Base-by-base conservation (phyloP, 1,140 invertebrate species). In the Pseudomyrmex concolor region DNA sequence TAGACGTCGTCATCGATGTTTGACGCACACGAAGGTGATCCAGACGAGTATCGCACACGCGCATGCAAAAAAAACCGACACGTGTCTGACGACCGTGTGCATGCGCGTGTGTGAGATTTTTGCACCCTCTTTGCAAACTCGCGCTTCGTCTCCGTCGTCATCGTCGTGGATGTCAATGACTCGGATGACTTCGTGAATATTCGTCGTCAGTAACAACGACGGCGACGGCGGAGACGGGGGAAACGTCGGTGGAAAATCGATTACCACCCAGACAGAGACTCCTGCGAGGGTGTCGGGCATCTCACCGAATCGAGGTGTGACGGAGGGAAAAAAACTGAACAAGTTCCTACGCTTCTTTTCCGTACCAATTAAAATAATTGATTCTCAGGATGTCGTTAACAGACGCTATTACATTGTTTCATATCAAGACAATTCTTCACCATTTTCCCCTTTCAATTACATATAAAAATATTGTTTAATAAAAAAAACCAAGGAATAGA, bases 131-230 rank as follows among this genome's bases (percentile, higher is more conserved):
- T 91, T 71, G 86, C 86, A 86, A 86, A 82, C 82, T 88, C 73
- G 88, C 85, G 89, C 87, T 90, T 90, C 89, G 85, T 86, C 88
- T 88, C 84, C 86, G 84, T 76, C 86, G 73, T 89, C 84, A 84
- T 70, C 84, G 77, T 89, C 89, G 86, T 91, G 89, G 88, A 93
- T 92, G 92, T 93, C 92, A 93, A 93, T 93, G 92, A 93, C 92
- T 93, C 87, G 90, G 89, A 93, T 93, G 91, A 93, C 90, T 92
- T 91, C 87, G 89, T 88, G 91, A 89, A 90, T 90, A 90, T 89
- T 89, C 90, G 88, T 83, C 85, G 89, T 89, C 85, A 85, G 85
- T 89, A 89, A 86, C 88, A 85, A 89, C 87, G 81, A 25, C 88
- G 84, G 71, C 72, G 51, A n/a, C 55, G 60, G 60, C 34, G 70